These are phyloP conservation scores for Hemibagrus guttatus DNA, from an alignment of 2,797 vertebrate genomes.

Conservation along the genomic window DNA sequence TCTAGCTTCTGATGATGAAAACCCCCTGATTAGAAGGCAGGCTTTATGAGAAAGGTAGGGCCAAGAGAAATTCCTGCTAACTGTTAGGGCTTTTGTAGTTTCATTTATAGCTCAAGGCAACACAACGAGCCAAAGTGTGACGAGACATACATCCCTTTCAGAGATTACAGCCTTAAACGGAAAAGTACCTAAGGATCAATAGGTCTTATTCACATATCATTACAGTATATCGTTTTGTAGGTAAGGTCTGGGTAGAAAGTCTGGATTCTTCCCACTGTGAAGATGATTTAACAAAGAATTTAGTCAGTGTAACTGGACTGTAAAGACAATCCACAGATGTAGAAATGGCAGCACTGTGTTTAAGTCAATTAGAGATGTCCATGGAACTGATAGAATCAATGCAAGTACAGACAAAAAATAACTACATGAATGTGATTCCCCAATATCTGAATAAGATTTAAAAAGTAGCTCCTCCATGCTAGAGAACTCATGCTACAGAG, in stretches of 20 bases:
- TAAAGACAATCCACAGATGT: not conserved
- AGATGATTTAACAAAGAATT: not conserved
- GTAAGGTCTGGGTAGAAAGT: not conserved
- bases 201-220: not conserved
- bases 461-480: too few species aligned
- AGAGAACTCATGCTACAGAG: too few species aligned
- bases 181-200: not conserved
- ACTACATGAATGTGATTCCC: too few species aligned
- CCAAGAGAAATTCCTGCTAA: conserved; percentile 18
- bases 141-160: not conserved
- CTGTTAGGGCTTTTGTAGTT: not conserved
- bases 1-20: not conserved
- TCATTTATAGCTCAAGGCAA: conserved; percentile 8
- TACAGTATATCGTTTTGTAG: not conserved
- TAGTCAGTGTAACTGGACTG: not conserved
- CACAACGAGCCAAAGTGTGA: not conserved
- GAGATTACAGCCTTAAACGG: conserved; percentile 12
- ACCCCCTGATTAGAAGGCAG: not conserved
- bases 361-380: too few species aligned
- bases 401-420: too few species aligned
- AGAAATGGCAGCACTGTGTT: not conserved
- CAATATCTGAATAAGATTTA: too few species aligned
- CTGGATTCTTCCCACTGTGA: not conserved
- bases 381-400: too few species aligned
- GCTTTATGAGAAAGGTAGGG: not conserved